phyloP scores from a whole-genome alignment of 2,797 vertebrate species.

The Chelon labrosus region DNA sequence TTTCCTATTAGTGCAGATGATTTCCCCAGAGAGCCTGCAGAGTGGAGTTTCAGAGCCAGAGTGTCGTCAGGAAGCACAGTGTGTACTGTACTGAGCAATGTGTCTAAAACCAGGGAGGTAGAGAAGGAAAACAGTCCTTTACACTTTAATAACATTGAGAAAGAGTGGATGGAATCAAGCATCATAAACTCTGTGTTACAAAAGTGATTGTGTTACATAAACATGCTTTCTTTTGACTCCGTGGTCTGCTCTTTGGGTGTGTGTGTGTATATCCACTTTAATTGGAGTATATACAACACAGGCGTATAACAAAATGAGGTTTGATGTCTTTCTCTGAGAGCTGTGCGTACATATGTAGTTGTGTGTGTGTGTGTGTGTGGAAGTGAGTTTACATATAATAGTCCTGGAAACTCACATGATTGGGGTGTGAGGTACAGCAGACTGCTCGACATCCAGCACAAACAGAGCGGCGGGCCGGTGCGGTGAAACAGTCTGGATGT shows the following conservation, averaged over 20 bases:
- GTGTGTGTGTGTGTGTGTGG: slow-evolving; percentile 44
- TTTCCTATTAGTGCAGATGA: slow-evolving; percentile 81
- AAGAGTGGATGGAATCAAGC: slow-evolving; percentile 67
- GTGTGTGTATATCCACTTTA: slow-evolving; percentile 49
- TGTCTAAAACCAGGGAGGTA: slow-evolving; percentile 67
- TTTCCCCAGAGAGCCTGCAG: slow-evolving; percentile 75
- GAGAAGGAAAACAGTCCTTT: slow-evolving; percentile 68
- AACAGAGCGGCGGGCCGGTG: slow-evolving; percentile 54
- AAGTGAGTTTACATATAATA: slow-evolving; percentile 64
- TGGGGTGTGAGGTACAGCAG: slow-evolving; percentile 67
- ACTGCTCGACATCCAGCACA: slow-evolving; percentile 72
- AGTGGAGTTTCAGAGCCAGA: slow-evolving; percentile 68
- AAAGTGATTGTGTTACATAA: slow-evolving; percentile 71
- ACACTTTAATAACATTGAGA: slow-evolving; percentile 76
- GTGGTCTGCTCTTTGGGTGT: slow-evolving; percentile 52
- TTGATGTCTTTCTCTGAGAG: slow-evolving; percentile 43
- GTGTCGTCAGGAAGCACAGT: slow-evolving; percentile 77
- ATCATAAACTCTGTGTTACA: slow-evolving; percentile 66
- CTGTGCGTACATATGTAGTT: slow-evolving; percentile 9
- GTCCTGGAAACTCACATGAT: slow-evolving; percentile 74
- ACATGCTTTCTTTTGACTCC: slow-evolving; percentile 59
- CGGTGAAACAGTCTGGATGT: slow-evolving; percentile 44
- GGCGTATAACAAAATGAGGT: slow-evolving; percentile 47
- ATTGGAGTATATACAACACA: slow-evolving; percentile 49
- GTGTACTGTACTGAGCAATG: slow-evolving; percentile 70